Evolutionary conservation across 2,113 vertebrate genomes (phyloP), one percentile per base, ranked within the genome.

Genomic region (Gymnocephalus cernua): DNA sequence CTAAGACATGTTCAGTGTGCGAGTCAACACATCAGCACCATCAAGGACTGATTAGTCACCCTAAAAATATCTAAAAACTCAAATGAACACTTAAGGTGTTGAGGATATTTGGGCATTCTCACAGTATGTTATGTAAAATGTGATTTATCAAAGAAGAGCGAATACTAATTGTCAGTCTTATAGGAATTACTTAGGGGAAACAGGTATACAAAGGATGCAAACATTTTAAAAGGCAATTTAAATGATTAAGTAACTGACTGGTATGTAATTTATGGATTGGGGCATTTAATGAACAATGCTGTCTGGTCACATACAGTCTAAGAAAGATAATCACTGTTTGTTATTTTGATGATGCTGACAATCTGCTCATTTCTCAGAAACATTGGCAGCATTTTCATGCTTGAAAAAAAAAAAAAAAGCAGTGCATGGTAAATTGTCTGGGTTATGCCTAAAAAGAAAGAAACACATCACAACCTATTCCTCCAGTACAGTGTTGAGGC

Each of bases 381-480:
- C 21, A 32, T 4, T 48, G n/a, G 45, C 27, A 50, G 51, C 0
- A 16, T 58, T 74, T 77, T 71, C 25, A 67, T 54, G 35, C 48
- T 72, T 80, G 25, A 53, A 68, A 54, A 62, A 44, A 68, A 54
- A 62, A 44, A 59, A 53, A 68, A 70, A 63, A 44, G 35, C 56
- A 57, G 32, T 45, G 53, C 61, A 38, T 78, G 41, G 47, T 84
- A 65, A 75, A 88, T 70, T 72, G 23, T 62, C 44, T 75, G 64
- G 56, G 64, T 59, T 83, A 64, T 63, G 57, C 38, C 58, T 32
- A 13, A 79, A 85, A 84, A 85, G 63, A 80, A 85, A 84, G 75
- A 88, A 85, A 79, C 69, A 77, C 56, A 72, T 87, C 73, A 84
- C 65, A 77, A 71, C 38, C 56, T 59, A 77, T 70, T 85, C 21